Evolutionary conservation across 2,113 vertebrate species (phyloP), one percentile per base, ranked within the genome.

Genomic region (Malurus cyaneus): DNA sequence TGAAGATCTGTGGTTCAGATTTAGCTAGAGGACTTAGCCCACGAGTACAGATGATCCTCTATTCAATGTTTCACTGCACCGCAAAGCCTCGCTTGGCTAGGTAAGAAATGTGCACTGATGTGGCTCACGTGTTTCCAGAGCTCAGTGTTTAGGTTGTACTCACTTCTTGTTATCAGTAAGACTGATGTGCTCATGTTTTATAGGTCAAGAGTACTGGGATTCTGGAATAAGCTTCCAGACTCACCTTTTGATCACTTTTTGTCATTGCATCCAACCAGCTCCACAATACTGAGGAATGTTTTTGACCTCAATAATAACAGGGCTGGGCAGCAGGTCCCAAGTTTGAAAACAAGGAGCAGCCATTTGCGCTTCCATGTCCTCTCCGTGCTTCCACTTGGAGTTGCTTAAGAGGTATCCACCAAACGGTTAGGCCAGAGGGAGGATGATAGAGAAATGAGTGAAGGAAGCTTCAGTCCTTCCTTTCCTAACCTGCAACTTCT

Each of bases 1-100:
- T 26, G 31, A 80, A 94, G 81, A 93, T 94, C 65, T 82, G 79
- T 80, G 82, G 82, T 74, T 94, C 81, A 86, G 82, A 92, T 92
- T 59, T 59, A 80, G 67, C 67, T 74, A 28, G 50, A 77, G 56
- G 70, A 50, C 76, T 78, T 80, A 88, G 44, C 62, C 85, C 78
- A 53, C 79, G 88, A 67, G 59, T 61, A 73, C 9, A 86, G 85
- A 93, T 92, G 95, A 97, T 88, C 52, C 41, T 80, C n/a, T 54
- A 12, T n/a, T 56, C 39, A 50, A 0, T 57, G 42, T 80, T 89
- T 49, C 59, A 66, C 54, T 64, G 81, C 41, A 4, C 32, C 53
- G 78, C 53, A 61, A 79, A 85, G 23, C 42, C 10, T 21, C 73
- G 41, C 31, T 76, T 69, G 65, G n/a, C 59, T 80, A 34, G 42